A percentile compares a stretch with the other conserved stretches of the same genome.
These are phyloP conservation scores for Synergus laeviventris DNA, from an alignment of 2,888 invertebrate species.

Conservation along the genomic window DNA sequence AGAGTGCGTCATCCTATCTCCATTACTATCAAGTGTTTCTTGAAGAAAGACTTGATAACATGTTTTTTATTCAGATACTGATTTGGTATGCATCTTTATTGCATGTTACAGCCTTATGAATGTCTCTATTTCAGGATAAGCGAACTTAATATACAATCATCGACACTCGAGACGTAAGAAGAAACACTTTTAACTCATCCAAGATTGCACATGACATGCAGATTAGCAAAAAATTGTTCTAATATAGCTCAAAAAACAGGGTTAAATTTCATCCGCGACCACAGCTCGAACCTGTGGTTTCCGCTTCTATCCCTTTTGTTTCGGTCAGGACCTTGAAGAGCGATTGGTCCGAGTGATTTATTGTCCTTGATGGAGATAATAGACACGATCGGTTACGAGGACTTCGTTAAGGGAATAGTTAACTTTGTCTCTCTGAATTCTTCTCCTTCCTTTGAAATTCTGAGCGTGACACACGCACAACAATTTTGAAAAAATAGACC, in stretches of 20 bases:
- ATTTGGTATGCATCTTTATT: not conserved
- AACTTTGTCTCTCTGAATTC: not conserved
- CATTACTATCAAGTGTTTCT: not conserved
- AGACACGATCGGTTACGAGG: constrained; percentile 1
- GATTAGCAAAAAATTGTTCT: constrained; percentile 21
- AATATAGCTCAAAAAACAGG: constrained; percentile 49
- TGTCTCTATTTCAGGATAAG: not conserved
- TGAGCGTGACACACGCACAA: not conserved
- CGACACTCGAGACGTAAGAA: too few relatives aligned
- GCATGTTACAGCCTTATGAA: not conserved
- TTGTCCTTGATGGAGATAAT: constrained; percentile 53
- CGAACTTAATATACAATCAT: not conserved
- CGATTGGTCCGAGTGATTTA: constrained; percentile 56
- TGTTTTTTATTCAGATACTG: not conserved
- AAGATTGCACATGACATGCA: not conserved
- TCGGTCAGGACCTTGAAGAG: constrained; percentile 53
- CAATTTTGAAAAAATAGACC: not conserved
- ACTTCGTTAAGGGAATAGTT: not conserved
- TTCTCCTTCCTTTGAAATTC: not conserved
- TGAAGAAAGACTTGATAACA: not conserved
- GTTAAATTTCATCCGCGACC: constrained; percentile 57
- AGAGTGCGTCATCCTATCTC: constrained; percentile 18
- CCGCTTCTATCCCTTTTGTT: constrained; percentile 44
- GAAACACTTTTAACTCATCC: not conserved
- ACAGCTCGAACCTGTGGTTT: constrained; percentile 58